Base-by-base conservation (phyloP, 2,888 invertebrate genomes). In the Agrochola lychnidis region DNA sequence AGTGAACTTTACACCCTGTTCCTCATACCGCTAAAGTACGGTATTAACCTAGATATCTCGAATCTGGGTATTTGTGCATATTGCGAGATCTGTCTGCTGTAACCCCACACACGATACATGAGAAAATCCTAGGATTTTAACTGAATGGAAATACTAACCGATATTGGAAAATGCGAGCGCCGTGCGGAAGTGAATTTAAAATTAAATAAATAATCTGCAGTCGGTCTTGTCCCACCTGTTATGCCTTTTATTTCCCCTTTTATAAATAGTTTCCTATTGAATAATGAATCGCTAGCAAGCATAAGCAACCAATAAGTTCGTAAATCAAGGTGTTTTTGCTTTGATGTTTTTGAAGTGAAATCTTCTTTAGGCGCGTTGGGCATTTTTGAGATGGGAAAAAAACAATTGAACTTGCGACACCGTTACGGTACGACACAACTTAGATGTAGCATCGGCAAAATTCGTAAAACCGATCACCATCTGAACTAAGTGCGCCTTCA, bases 81-180 rank as follows among this genome's bases (percentile, higher is more conserved):
- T 48, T 16, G 16, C 48, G 48, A 16, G 48, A 53, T 25, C 4
- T 19, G 10, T n/a, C 30, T 5, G 5, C 1, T 51, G 36, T 22
- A n/a, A 40, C 30, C n/a, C 25, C n/a, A 53, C 16, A 48, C 22
- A 48, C 40, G 22, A 63, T 51, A 56, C 30, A 42, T 30, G 9
- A 56, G 19, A 16, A 62, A 81, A 75, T 63, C 75, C 48, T 63
- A 48, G n/a, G 63, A 63, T 64, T 64, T 77, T 53, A 78, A 82
- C 68, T 64, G 57, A 56, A 82, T 64, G 19, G 30, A 69, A 69
- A 59, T 36, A 42, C 67, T 78, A 61, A 83, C 70, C 36, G 40
- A n/a, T 79, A 70, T 83, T 66, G 83, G 48, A 83, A 80, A 82
- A 36, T 51, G 48, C 59, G 48, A 78, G 56, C 14, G 61, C 19